Evolutionary conservation across 2,888 invertebrate genomes (phyloP), one percentile per base, ranked within the genome.

Genomic region (Tipula unca): DNA sequence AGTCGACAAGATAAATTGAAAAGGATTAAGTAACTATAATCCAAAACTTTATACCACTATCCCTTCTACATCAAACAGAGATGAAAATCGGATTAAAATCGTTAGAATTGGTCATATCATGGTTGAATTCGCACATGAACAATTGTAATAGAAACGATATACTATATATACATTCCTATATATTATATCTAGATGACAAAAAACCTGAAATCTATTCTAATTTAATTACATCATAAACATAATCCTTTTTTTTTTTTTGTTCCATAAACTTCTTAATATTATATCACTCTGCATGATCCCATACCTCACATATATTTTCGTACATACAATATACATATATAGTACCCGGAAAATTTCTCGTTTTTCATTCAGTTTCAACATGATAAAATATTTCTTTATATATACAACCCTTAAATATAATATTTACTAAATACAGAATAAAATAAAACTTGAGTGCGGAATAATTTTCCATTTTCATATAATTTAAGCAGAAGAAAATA

Each of bases 191-290:
- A 35, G 2, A 39, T 39, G 39, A 39, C 39, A 54, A 54, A 10
- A 25, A 25, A 69, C 25, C 10, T 69, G 69, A 69, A 69, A 69
- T 69, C 69, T 69, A 69, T 69, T 69, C 69, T 69, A 69, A 69
- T 69, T 69, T 69, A 69, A 69, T 69, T 69, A 69, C 69, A 69
- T 69, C 25, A 69, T 69, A 69, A 69, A 69, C 69, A 69, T 69
- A 69, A 69, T 69, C 69, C 69, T 69, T 69, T 69, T 25, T 69
- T 25, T 69, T 69, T 20, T 20, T 69, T 20, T 69, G 69, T 69
- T 69, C 25, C 69, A 25, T 69, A 69, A 69, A 69, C 25, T 69
- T 69, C 69, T 69, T 69, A 69, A 69, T 69, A 69, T 69, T 69
- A 69, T 25, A 69, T 25, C 25, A n/a, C 69, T 69, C 69, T 32